These are phyloP conservation scores for Neosilurus mollespiculum DNA, from an alignment of 2,797 vertebrate genomes.

Conservation along the genomic window DNA sequence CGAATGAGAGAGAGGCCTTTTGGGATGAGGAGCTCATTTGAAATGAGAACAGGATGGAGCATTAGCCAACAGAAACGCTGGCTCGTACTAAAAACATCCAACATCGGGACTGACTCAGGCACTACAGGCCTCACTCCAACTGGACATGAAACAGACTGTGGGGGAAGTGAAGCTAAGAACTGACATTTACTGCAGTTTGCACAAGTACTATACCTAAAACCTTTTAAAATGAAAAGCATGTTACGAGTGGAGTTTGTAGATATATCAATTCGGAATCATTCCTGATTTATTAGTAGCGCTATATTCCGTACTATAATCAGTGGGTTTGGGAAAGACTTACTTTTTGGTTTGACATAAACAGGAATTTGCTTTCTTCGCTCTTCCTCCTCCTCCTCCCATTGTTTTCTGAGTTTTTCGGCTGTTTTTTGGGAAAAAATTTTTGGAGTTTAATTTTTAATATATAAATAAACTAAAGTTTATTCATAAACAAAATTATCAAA, in stretches of 20 bases:
- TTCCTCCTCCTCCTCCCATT: slow-evolving; percentile 76
- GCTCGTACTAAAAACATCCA: slow-evolving; percentile 25
- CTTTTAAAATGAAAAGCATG: slow-evolving; percentile 6
- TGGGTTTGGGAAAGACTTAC: slow-evolving; percentile 59
- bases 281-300: background rate
- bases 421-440: slow-evolving; percentile 16
- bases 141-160: slow-evolving; percentile 35
- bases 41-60: slow-evolving; percentile 34
- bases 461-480: background rate
- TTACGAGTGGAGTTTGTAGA: background rate
- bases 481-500: background rate
- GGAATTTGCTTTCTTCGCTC: slow-evolving; percentile 66
- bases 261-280: background rate
- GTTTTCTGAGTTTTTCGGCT: slow-evolving; percentile 75
- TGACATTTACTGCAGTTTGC: slow-evolving; percentile 40
- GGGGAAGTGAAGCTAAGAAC: slow-evolving; percentile 30
- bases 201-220: background rate
- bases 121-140: slow-evolving; percentile 31
- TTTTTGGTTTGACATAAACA: slow-evolving; percentile 67
- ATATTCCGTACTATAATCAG: slow-evolving; percentile 6
- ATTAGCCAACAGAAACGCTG: slow-evolving; percentile 43
- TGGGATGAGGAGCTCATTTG: slow-evolving; percentile 28
- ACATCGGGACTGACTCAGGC: slow-evolving; percentile 24
- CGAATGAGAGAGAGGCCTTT: slow-evolving; percentile 10
- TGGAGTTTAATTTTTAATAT: background rate